Evolutionary conservation across 2,797 vertebrate genomes (phyloP), one percentile per base, ranked within the genome.

Genomic region (Anas bahamensis): DNA sequence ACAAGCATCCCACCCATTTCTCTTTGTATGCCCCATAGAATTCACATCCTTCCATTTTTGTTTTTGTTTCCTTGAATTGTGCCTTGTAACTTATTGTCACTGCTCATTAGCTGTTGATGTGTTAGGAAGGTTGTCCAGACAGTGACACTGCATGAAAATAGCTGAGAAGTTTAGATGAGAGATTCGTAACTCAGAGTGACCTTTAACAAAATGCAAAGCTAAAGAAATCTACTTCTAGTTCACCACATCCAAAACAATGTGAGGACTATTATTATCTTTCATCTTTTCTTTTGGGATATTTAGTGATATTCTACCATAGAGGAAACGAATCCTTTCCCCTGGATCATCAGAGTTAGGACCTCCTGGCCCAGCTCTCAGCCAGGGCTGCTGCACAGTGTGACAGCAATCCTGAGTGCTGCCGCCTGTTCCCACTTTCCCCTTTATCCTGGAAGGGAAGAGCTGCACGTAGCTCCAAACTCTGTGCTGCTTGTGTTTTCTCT

Each of bases 41-140:
- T 91, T 91, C 69, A 93, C 83, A 92, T 94, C 94, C 97, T 97
- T 97, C 76, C 61, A 94, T 96, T 95, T 96, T 95, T 94, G 80
- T 89, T 88, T 96, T 95, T 80, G 83, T 90, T 97, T 95, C 95
- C 94, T 97, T 96, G 96, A 95, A 97, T 97, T 97, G 96, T 97
- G 92, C 73, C 74, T 91, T 31, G 21, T 75, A 92, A 73, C 52
- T 91, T 70, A 35, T 73, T 94, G 80, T 85, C 83, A 64, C 73
- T 69, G 69, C 76, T 94, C 8, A 3, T 88, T 96, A 92, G 88
- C 59, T 89, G 61, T 83, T 90, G 83, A 61, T 78, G 48, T 52
- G 33, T 86, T 94, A 35, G 59, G 64, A 95, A 70, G 37, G 48
- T 33, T 77, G 33, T 55, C 73, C 77, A 41, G 53, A 70, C 63